Conservation (phyloP, 2,797 vertebrate genomes). For the Sardinella longiceps region DNA sequence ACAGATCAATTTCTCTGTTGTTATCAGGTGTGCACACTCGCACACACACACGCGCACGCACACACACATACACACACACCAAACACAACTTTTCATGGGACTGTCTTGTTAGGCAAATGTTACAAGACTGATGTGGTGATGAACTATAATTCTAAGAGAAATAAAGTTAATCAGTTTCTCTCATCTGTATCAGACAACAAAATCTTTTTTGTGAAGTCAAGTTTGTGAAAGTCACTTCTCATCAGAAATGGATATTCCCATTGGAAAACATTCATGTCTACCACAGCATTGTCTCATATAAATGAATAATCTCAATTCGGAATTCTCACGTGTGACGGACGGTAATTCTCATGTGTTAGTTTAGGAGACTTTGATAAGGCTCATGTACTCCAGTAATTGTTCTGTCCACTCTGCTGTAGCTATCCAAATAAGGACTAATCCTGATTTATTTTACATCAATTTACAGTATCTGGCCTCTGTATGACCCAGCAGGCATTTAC, state of each 20-base stretch:
- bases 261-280: too few relatives aligned
- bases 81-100: too few relatives aligned
- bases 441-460: background rate
- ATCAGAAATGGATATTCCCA: too few relatives aligned
- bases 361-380: background rate
- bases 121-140: background rate
- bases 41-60: constrained; percentile 27
- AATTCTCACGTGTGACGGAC: too few relatives aligned
- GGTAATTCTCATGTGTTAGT: too few relatives aligned
- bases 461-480: background rate
- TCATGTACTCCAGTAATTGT: background rate
- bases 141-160: background rate
- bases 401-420: background rate
- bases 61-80: background rate
- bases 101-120: background rate
- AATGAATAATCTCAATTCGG: too few relatives aligned
- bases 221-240: too few relatives aligned
- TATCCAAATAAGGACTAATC: background rate
- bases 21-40: constrained; percentile 42
- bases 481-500: too few relatives aligned
- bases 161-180: background rate
- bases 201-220: too few relatives aligned
- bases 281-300: too few relatives aligned
- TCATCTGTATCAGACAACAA: background rate
- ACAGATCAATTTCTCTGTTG: constrained; percentile 40